These are phyloP conservation scores for Ochropleura leucogaster DNA, from an alignment of 2,888 invertebrate species.

Conservation along the genomic window DNA sequence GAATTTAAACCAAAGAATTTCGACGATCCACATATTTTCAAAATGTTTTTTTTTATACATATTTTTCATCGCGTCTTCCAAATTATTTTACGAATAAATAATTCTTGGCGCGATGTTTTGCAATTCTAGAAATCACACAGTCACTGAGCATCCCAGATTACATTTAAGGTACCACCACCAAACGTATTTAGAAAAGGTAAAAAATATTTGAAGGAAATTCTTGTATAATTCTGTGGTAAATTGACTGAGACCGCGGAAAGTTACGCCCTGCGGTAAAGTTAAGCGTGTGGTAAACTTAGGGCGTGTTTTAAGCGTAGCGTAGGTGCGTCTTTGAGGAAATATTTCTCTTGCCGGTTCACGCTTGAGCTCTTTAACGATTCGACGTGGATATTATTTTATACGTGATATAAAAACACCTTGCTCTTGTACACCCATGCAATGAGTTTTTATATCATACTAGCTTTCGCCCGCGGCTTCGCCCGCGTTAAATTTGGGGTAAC, in stretches of 20 bases:
- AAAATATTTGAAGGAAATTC: conserved; percentile 28
- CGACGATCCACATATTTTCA: not conserved
- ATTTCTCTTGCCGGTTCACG: conserved; percentile 21
- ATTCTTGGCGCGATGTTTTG: conserved; percentile 14
- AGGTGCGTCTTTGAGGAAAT: conserved; percentile 29
- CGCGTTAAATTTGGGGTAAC: too few species aligned
- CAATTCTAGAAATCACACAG: conserved; percentile 32
- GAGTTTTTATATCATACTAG: not conserved
- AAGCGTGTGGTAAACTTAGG: conserved; percentile 18
- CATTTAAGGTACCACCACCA: not conserved
- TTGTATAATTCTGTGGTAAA: conserved; percentile 36
- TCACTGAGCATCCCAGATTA: conserved; percentile 30
- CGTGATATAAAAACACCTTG: too few species aligned
- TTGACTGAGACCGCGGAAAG: conserved; percentile 20
- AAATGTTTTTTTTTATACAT: not conserved
- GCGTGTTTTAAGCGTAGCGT: conserved; percentile 25
- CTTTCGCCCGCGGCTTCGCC: too few species aligned
- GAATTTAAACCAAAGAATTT: not conserved
- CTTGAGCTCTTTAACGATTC: conserved; percentile 26
- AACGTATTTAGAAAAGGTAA: not conserved
- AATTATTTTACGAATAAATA: conserved; percentile 28
- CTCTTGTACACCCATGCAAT: too few species aligned
- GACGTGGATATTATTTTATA: conserved; percentile 4
- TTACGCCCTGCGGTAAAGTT: conserved; percentile 17
- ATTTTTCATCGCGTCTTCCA: conserved; percentile 15